Evolutionary conservation across 1,140 invertebrate species (phyloP).

Genomic region (Nomia melanderi): DNA sequence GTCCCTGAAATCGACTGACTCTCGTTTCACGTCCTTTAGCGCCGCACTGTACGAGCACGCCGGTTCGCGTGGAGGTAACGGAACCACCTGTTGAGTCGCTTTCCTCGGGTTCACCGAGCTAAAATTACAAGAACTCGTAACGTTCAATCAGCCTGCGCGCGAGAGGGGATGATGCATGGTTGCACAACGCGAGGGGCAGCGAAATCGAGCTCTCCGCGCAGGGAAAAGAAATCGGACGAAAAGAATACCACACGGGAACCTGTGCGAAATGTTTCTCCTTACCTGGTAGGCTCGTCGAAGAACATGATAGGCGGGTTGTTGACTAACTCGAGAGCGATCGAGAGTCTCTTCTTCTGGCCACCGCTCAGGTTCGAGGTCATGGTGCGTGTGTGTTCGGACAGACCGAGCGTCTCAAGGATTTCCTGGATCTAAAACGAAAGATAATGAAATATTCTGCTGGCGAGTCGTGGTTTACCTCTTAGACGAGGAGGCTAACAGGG

Average conservation of each 20-base stretch:
- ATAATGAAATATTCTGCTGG: not conserved
- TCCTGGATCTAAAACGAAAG: slow-evolving; percentile 88
- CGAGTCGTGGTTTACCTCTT: not conserved
- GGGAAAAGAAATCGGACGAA: too few species aligned
- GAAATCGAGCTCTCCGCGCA: not conserved
- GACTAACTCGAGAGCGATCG: slow-evolving; percentile 97
- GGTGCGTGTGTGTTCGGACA: slow-evolving; percentile 92
- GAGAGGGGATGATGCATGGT: not conserved
- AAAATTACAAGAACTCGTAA: not conserved
- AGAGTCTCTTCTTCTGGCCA: slow-evolving; percentile 97
- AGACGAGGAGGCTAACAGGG: too few species aligned
- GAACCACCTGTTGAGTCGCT: not conserved
- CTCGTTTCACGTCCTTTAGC: not conserved
- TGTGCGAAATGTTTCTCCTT: slow-evolving; percentile 27
- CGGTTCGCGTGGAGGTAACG: not conserved
- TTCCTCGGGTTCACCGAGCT: not conserved
- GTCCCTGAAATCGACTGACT: not conserved
- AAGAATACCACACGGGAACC: not conserved
- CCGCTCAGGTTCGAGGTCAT: slow-evolving; percentile 95
- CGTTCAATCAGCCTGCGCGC: not conserved
- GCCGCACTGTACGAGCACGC: not conserved
- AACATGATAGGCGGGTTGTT: slow-evolving; percentile 99
- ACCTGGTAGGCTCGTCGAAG: slow-evolving; percentile 97
- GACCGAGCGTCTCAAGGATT: slow-evolving; percentile 93
- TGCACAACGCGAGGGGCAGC: not conserved